A percentile compares a stretch with the other conserved stretches of the same genome.
phyloP scores from a whole-genome alignment of 2,888 invertebrate species.

The Hyposoter didymator region DNA sequence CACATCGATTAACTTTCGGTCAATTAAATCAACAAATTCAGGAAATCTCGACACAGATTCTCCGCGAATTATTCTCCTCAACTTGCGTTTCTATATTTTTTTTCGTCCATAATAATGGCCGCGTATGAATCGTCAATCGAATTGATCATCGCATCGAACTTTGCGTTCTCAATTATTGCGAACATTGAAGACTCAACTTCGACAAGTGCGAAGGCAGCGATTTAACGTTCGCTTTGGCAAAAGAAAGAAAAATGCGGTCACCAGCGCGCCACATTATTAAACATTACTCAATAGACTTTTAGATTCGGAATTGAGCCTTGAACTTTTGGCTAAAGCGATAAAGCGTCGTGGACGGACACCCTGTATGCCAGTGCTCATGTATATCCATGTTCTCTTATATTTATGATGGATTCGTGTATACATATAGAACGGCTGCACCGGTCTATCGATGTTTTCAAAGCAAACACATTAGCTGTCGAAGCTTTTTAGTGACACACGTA shows the following conservation, averaged over 20 bases:
- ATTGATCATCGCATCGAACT: too few relatives aligned
- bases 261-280: not conserved
- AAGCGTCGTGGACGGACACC: not conserved
- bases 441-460: constrained; percentile 61
- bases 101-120: too few relatives aligned
- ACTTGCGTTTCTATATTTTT: too few relatives aligned
- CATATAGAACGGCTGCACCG: not conserved
- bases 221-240: too few relatives aligned
- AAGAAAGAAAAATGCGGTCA: not conserved
- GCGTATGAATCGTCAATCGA: too few relatives aligned
- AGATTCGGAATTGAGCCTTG: not conserved
- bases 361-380: not conserved
- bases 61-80: too few relatives aligned
- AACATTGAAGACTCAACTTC: not conserved
- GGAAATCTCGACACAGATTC: too few relatives aligned
- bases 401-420: not conserved
- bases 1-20: too few relatives aligned
- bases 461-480: constrained; percentile 65
- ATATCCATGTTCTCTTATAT: constrained; percentile 5
- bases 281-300: not conserved
- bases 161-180: too few relatives aligned
- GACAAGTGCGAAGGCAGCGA: not conserved
- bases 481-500: constrained; percentile 64
- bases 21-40: too few relatives aligned
- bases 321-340: not conserved